Evolutionary conservation across 2,888 invertebrate species (phyloP).

Genomic region (Aphrophora alni): DNA sequence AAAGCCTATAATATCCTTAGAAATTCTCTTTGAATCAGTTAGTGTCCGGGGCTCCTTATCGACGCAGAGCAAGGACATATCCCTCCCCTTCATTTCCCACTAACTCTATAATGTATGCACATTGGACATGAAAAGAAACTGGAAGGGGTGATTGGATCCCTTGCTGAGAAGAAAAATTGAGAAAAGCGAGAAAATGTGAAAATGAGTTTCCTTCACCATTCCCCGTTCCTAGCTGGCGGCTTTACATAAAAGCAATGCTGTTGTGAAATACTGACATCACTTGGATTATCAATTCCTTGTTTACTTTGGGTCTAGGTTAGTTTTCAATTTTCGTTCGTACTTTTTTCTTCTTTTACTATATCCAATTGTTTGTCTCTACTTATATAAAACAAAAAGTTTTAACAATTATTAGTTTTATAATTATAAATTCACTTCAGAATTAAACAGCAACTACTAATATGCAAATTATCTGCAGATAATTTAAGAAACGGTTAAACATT

Average conservation of each 20-base stretch:
- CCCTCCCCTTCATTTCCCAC: background rate
- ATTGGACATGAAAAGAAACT: slow-evolving; percentile 26
- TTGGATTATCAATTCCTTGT: background rate
- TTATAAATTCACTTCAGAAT: too few relatives aligned
- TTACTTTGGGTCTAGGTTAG: background rate
- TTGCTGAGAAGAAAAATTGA: slow-evolving; percentile 14
- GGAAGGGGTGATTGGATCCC: slow-evolving; percentile 25
- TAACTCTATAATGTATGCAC: slow-evolving; percentile 9
- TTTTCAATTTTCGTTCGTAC: too few relatives aligned
- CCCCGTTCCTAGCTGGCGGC: slow-evolving; percentile 22
- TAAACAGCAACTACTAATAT: too few relatives aligned
- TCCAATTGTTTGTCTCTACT: too few relatives aligned
- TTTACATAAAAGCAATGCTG: background rate
- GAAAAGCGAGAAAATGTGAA: slow-evolving; percentile 48
- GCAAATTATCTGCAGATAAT: too few relatives aligned
- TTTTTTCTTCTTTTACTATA: too few relatives aligned
- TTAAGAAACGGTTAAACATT: too few relatives aligned
- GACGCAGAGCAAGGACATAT: background rate
- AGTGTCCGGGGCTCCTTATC: too few relatives aligned
- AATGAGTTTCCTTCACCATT: slow-evolving; percentile 50
- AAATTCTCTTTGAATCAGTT: too few relatives aligned
- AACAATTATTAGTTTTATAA: too few relatives aligned
- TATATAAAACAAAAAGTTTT: too few relatives aligned
- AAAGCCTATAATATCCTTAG: too few relatives aligned
- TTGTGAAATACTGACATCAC: background rate